Percentiles rank a stretch among this genome's conserved stretches.
Evolutionary conservation across 2,113 vertebrate genomes (phyloP).

Genomic region (Nesogale talazaci): DNA sequence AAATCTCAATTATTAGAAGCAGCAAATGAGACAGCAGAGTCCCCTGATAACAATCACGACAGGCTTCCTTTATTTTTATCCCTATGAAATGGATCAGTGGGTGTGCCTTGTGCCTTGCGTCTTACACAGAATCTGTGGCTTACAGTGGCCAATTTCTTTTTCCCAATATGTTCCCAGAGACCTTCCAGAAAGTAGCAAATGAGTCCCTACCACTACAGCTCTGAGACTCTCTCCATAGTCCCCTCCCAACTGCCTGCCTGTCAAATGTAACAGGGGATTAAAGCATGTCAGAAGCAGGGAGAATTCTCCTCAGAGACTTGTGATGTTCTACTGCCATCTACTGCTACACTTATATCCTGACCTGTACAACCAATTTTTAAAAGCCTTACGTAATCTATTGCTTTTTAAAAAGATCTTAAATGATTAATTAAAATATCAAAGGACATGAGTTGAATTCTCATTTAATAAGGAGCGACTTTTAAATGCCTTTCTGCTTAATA

Average conservation of each 20-base stretch:
- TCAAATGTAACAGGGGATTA: not conserved
- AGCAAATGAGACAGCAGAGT: not conserved
- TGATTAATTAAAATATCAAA: not conserved
- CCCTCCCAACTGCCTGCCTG: not conserved
- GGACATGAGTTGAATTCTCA: not conserved
- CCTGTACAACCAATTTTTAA: not conserved
- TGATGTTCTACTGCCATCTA: constrained; percentile 72
- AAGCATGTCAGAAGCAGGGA: rapidly evolving
- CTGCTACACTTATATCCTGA: constrained; percentile 15
- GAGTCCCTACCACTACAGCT: not conserved
- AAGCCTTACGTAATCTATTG: not conserved
- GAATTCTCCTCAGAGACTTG: not conserved
- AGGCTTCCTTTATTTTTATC: not conserved
- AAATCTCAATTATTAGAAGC: not conserved
- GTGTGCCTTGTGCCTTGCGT: not conserved
- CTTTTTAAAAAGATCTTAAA: not conserved
- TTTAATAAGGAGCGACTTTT: not conserved
- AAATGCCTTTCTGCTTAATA: not conserved
- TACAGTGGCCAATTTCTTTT: not conserved
- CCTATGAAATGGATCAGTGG: not conserved
- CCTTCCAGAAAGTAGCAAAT: not conserved
- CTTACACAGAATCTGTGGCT: not conserved
- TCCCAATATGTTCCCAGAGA: not conserved
- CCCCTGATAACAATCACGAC: not conserved
- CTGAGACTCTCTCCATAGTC: not conserved